Percentiles rank a stretch among this genome's conserved stretches.
Conservation (phyloP, 2,797 vertebrate species). For the Avahi laniger region DNA sequence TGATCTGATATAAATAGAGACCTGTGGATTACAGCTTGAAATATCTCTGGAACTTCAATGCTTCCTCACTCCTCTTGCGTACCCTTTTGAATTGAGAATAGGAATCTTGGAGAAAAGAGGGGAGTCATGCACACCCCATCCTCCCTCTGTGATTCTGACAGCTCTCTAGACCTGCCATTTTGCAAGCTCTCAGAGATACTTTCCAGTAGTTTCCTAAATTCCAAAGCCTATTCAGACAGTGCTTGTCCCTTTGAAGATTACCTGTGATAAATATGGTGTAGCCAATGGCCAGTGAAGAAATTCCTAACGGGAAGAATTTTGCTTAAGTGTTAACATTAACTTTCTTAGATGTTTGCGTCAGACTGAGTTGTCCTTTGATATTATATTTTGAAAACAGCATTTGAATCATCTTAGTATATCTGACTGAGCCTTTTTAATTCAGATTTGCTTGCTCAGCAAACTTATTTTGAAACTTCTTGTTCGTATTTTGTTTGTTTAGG, state of each 20-base stretch:
- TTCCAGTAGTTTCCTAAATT: background rate
- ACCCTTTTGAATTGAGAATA: background rate
- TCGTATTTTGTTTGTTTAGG: slow-evolving; percentile 45
- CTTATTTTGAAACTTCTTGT: slow-evolving; percentile 61
- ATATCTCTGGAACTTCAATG: background rate
- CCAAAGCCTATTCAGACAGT: background rate
- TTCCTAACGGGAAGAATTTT: background rate
- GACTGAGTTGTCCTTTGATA: background rate
- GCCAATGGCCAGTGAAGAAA: background rate
- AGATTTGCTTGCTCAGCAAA: slow-evolving; percentile 58
- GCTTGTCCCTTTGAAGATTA: background rate
- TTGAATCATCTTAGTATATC: slow-evolving; percentile 7
- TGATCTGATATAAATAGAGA: background rate
- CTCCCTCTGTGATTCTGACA: background rate
- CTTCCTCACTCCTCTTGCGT: background rate
- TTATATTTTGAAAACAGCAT: slow-evolving; percentile 5
- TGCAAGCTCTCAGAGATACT: background rate
- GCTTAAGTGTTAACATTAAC: background rate
- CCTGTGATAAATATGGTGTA: background rate
- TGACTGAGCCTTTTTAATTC: slow-evolving; percentile 39
- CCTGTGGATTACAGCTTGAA: background rate
- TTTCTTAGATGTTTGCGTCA: background rate
- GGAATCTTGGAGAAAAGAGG: background rate
- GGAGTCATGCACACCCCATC: rapidly evolving
- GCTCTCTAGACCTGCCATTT: background rate